Base-by-base conservation (phyloP, 1,140 invertebrate genomes). In the Thrips palmi region DNA sequence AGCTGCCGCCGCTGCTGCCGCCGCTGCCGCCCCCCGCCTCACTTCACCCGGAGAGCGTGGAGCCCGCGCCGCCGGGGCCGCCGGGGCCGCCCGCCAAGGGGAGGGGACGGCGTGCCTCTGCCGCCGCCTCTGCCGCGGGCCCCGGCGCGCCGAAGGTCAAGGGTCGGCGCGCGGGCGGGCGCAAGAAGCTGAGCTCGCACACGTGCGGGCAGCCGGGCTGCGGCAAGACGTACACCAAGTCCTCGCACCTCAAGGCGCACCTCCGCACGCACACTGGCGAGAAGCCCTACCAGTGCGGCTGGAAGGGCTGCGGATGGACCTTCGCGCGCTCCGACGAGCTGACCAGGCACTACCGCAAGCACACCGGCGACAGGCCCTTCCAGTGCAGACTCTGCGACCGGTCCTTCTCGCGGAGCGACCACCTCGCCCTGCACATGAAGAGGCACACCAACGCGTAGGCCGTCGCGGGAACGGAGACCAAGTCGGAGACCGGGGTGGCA, bases 201-300 rank as follows among this genome's bases (percentile, higher is more conserved):
- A 67, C 64, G 1, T 79, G 75, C 47, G 59, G 66, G 2, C 60
- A 75, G 50, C 62, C 64, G 0, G 71, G 70, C n/a, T 80, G 77
- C 52, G 58, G 53, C 19, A 80, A 80, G 54, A 71, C 66, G 2
- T 80, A 77, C 55, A 72, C 67, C 3, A 80, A 80, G 51, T 74
- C 69, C 39, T 78, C 74, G 2, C 76, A 80, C 53, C 57, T 80
- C 19, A 80, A 81, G 50, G 76, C 77, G 2, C 77, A 80, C 49
- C 54, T 74, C 18, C 49, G 75, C 29, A 74, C 75, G 18, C 75
- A 79, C 50, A 77, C 74, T 32, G 74, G 74, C 10, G 75, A 74
- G 47, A 78, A 78, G 46, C 75, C 75, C 1, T 80, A 78, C 51
- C 60, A 65, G 39, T 78, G 75, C 50, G 65, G 57, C 14, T 79